Evolutionary conservation across 2,113 vertebrate genomes (phyloP).

Genomic region (Dolichotis patagonum): DNA sequence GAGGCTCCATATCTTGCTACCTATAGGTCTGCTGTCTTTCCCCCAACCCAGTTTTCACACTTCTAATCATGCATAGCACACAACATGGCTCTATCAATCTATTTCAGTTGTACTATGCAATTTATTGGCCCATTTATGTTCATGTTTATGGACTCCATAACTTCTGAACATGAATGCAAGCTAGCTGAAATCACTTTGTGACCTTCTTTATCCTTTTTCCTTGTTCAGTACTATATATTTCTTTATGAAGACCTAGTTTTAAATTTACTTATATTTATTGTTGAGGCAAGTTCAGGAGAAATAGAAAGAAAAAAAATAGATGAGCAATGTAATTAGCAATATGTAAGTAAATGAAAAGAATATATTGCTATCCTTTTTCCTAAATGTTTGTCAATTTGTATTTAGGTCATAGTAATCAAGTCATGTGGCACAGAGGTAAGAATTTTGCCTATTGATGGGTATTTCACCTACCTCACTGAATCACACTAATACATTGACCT

Average conservation of each 20-base stretch:
- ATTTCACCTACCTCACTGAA: background rate
- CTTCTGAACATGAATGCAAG: background rate
- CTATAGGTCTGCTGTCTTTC: too few relatives aligned
- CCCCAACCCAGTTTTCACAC: too few relatives aligned
- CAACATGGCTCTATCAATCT: background rate
- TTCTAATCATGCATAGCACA: background rate
- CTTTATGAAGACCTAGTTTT: background rate
- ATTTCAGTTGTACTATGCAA: background rate
- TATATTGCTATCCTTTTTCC: background rate
- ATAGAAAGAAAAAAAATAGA: background rate
- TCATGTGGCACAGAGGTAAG: background rate
- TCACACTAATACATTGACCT: background rate
- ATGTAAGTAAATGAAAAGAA: background rate
- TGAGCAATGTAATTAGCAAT: background rate
- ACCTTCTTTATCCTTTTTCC: background rate
- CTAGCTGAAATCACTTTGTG: background rate
- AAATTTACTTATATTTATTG: background rate
- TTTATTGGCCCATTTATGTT: background rate
- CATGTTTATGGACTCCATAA: background rate
- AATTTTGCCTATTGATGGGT: background rate
- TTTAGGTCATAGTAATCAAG: background rate
- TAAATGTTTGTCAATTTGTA: background rate
- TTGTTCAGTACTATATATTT: background rate
- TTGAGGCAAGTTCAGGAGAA: background rate
- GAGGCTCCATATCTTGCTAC: too few relatives aligned